phyloP scores from a whole-genome alignment of 37 sponge, comb jelly and placozoan genomes.

The Diacarnus erythraeanus region DNA sequence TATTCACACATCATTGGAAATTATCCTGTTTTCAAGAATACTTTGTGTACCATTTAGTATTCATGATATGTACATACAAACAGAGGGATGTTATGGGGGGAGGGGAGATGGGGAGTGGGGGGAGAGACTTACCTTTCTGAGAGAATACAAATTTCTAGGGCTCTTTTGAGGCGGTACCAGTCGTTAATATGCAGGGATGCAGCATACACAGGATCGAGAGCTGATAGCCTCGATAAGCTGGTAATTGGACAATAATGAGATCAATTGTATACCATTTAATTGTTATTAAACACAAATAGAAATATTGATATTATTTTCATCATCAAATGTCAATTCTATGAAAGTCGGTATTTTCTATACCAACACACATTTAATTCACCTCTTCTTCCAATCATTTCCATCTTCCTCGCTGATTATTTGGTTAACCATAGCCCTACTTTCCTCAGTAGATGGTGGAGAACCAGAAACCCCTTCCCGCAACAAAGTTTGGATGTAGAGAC shows the following conservation, averaged over 20 bases:
- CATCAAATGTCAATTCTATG: no score
- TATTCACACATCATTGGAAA: no score
- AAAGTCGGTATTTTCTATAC: background rate
- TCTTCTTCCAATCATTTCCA: slow-evolving; percentile 54
- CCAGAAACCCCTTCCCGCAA: slow-evolving; percentile 29
- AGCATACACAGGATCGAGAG: slow-evolving; percentile 67
- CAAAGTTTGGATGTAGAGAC: slow-evolving; percentile 83
- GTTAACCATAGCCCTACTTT: slow-evolving; percentile 42
- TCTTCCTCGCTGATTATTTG: slow-evolving; percentile 29
- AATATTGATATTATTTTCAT: background rate
- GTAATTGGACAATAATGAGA: background rate
- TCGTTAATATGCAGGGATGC: slow-evolving; percentile 39
- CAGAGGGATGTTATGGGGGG: background rate
- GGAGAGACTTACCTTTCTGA: slow-evolving; percentile 45
- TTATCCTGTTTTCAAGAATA: no score
- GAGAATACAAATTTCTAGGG: slow-evolving; percentile 70
- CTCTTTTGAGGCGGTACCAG: slow-evolving; percentile 78
- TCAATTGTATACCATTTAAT: background rate
- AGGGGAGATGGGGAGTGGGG: background rate
- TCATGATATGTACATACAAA: slow-evolving; percentile 4
- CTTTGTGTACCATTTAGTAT: slow-evolving; percentile 27
- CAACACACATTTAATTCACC: slow-evolving; percentile 51
- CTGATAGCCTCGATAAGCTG: slow-evolving; percentile 38
- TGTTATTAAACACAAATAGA: background rate
- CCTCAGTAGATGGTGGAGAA: slow-evolving; percentile 56